A percentile compares a stretch with the other conserved stretches of the same genome.
phyloP scores from a whole-genome alignment of 2,888 invertebrate species.

The Nineta flava region DNA sequence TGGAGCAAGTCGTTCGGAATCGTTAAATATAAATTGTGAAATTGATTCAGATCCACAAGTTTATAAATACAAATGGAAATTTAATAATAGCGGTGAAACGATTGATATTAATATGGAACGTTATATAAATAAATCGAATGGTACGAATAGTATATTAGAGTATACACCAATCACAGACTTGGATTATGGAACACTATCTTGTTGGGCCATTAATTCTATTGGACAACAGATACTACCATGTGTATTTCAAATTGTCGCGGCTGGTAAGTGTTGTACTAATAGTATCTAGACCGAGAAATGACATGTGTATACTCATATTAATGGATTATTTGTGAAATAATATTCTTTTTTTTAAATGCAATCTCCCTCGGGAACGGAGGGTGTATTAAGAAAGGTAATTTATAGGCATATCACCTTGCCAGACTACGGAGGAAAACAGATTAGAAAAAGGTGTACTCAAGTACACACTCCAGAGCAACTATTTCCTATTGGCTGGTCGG shows the following conservation, averaged over 20 bases:
- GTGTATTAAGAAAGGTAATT: no score
- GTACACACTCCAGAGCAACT: no score
- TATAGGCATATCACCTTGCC: no score
- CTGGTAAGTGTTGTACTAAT: constrained; percentile 47
- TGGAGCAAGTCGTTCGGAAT: constrained; percentile 77
- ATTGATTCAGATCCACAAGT: constrained; percentile 87
- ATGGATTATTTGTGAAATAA: not conserved
- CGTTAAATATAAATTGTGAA: constrained; percentile 72
- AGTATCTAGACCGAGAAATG: not conserved
- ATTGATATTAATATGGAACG: constrained; percentile 65
- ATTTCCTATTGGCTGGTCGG: no score
- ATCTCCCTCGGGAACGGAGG: no score
- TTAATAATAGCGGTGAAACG: constrained; percentile 85
- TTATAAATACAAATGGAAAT: constrained; percentile 82
- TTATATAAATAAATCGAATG: constrained; percentile 54
- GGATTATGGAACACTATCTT: constrained; percentile 80
- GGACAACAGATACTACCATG: constrained; percentile 72
- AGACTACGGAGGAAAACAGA: no score
- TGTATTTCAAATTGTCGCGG: constrained; percentile 76
- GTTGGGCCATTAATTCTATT: constrained; percentile 71
- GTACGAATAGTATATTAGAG: constrained; percentile 53
- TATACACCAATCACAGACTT: constrained; percentile 43
- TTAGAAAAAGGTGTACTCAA: no score
- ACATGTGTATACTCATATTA: not conserved
- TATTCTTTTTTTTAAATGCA: no score